phyloP scores from a whole-genome alignment of 1,140 invertebrate species.

The Rhopalosiphum padi region DNA sequence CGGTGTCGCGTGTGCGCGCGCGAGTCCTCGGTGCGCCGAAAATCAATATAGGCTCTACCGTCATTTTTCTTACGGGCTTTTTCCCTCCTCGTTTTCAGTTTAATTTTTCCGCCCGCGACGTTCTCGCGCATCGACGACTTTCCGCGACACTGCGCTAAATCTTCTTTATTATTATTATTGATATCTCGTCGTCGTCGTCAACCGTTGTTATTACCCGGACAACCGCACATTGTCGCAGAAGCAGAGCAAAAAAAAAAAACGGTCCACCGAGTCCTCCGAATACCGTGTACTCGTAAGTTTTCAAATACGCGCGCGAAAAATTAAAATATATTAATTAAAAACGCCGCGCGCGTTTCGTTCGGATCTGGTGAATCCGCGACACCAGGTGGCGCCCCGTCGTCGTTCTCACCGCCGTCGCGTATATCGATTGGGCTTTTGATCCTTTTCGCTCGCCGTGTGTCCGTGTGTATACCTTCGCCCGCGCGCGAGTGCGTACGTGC shows the following conservation, averaged over 20 bases:
- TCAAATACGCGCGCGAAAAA: constrained; percentile 1
- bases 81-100: not conserved
- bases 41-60: constrained; percentile 51
- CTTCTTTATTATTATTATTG: no score
- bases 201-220: no score
- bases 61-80: not conserved
- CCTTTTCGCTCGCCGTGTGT: not conserved
- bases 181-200: not conserved
- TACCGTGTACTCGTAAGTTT: not conserved
- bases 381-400: constrained; percentile 12
- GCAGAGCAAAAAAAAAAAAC: not conserved
- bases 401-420: not conserved
- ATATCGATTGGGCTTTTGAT: constrained; percentile 55
- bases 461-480: not conserved
- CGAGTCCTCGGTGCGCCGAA: not conserved
- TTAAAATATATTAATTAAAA: not conserved
- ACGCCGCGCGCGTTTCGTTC: not conserved
- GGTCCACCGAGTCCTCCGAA: not conserved
- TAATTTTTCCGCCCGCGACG: not conserved
- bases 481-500: not conserved
- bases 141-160: not conserved
- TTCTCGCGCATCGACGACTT: not conserved
- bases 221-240: not conserved
- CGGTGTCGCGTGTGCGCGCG: constrained; percentile 17
- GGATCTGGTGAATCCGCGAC: not conserved